A percentile compares a stretch with the other conserved stretches of the same genome.
Conservation (phyloP, 2,797 vertebrate species). For the Syngnathus acus region DNA sequence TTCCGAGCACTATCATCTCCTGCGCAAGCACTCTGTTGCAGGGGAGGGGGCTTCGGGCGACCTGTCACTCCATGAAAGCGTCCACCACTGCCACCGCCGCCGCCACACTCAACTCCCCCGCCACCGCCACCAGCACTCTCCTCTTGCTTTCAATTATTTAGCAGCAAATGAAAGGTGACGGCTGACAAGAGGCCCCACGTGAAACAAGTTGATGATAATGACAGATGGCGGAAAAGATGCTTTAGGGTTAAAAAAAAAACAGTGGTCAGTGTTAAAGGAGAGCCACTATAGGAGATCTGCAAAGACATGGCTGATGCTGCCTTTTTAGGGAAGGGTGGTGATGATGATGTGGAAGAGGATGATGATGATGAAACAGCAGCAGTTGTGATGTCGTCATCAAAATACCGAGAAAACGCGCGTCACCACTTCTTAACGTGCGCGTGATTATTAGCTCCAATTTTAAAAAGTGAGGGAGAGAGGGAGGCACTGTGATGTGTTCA, state of each 20-base stretch:
- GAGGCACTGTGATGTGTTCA: slow-evolving; percentile 10
- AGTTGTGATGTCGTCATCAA: slow-evolving; percentile 41
- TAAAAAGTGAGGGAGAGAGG: not conserved
- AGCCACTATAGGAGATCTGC: slow-evolving; percentile 46
- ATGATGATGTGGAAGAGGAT: slow-evolving; percentile 34
- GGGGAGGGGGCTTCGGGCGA: slow-evolving; percentile 8
- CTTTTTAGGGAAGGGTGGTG: not conserved
- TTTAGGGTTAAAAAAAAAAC: slow-evolving; percentile 10
- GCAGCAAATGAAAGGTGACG: slow-evolving; percentile 53
- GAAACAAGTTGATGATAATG: slow-evolving; percentile 40
- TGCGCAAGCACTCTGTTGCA: slow-evolving; percentile 3
- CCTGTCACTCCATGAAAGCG: slow-evolving; percentile 12
- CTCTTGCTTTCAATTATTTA: slow-evolving; percentile 62
- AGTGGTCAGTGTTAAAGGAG: slow-evolving; percentile 18
- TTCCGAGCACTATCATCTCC: not conserved
- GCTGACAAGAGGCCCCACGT: slow-evolving; percentile 47
- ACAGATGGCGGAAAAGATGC: slow-evolving; percentile 37
- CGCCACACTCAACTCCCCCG: slow-evolving; percentile 31
- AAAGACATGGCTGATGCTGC: slow-evolving; percentile 10
- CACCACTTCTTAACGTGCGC: slow-evolving; percentile 25
- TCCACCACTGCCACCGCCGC: slow-evolving; percentile 17
- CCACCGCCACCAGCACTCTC: slow-evolving; percentile 16
- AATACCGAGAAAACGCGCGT: slow-evolving; percentile 50
- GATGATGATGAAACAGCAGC: slow-evolving; percentile 22
- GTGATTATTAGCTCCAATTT: slow-evolving; percentile 3